Evolutionary conservation across 2,113 vertebrate species (phyloP), one percentile per base, ranked within the genome.

Genomic region (Orientallactaga bullata): DNA sequence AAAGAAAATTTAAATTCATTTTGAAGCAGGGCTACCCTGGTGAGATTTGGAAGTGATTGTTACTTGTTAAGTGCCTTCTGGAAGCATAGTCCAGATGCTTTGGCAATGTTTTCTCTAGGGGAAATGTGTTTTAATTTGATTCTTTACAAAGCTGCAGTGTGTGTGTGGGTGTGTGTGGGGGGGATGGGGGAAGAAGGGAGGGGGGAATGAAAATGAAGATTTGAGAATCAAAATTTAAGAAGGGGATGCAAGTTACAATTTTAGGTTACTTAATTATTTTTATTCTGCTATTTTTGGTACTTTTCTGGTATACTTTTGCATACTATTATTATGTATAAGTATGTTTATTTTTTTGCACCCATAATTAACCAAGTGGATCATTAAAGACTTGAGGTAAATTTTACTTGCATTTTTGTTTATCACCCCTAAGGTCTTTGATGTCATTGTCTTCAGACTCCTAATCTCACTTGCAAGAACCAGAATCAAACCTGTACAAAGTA

Each of bases 1-100:
- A 88, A 88, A 94, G 97, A 96, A 96, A 97, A 96, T 97, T 97
- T 81, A 96, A 97, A 96, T 97, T 97, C 79, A 81, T 96, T 97
- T 97, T 95, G 96, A 97, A 96, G 89, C 82, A 85, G 80, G 86
- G 58, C 92, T 97, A 78, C 77, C 0, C 11, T 93, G 65, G 71
- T 92, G 91, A 96, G 91, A 94, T 95, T 95, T 89, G 96, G 95
- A 97, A 95, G 95, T 94, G 73, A 92, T 92, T 7, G 7, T 91
- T 94, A 91, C 93, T 95, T 95, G 91, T 74, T 94, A 96, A 95
- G 87, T 97, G 95, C 63, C 93, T 89, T 98, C 66, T 97, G 93
- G 97, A 98, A 95, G 93, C 80, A 58, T 21, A 83, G 63, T 87
- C 76, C 94, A 95, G 96, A 96, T 97, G 97, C 93, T 95, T 97